phyloP scores from a whole-genome alignment of 2,797 vertebrate genomes.

The Neoniphon sammara region DNA sequence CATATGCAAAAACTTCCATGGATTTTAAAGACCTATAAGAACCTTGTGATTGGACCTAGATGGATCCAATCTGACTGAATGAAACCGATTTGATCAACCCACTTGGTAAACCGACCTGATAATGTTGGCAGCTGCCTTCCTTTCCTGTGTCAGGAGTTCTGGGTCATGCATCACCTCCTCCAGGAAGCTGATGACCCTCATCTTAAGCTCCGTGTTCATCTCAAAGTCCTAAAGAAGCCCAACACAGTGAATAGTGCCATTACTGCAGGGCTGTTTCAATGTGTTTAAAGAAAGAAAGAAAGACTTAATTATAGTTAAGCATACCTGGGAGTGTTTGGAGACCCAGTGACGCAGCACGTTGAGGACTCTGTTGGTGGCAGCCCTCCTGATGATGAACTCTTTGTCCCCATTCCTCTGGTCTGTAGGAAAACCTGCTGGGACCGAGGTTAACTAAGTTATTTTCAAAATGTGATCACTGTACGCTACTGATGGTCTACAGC shows the following conservation, averaged over 20 bases:
- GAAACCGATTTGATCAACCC: too few species aligned
- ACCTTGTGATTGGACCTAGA: too few species aligned
- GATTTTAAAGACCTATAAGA: too few species aligned
- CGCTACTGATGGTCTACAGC: background rate
- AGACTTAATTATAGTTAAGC: too few species aligned
- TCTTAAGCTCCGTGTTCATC: slow-evolving; percentile 89
- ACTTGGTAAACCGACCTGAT: slow-evolving; percentile 82
- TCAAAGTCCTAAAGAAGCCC: slow-evolving; percentile 90
- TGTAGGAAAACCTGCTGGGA: slow-evolving; percentile 90
- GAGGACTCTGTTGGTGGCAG: slow-evolving; percentile 94
- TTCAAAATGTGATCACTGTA: background rate
- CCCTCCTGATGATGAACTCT: slow-evolving; percentile 96
- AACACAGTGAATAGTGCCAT: slow-evolving; percentile 34
- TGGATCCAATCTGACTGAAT: too few species aligned
- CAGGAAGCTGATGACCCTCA: slow-evolving; percentile 91
- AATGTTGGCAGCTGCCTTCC: slow-evolving; percentile 96
- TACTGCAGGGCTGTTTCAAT: slow-evolving; percentile 12
- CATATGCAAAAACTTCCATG: too few species aligned
- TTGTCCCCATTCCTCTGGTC: slow-evolving; percentile 97
- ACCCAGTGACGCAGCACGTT: slow-evolving; percentile 98
- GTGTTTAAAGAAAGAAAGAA: background rate
- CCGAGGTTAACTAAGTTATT: slow-evolving; percentile 12
- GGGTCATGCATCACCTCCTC: slow-evolving; percentile 98
- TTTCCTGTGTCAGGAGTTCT: slow-evolving; percentile 94
- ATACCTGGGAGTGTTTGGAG: slow-evolving; percentile 95